Evolutionary conservation across 2,888 invertebrate genomes (phyloP).

Genomic region (Anagyrus pseudococci): DNA sequence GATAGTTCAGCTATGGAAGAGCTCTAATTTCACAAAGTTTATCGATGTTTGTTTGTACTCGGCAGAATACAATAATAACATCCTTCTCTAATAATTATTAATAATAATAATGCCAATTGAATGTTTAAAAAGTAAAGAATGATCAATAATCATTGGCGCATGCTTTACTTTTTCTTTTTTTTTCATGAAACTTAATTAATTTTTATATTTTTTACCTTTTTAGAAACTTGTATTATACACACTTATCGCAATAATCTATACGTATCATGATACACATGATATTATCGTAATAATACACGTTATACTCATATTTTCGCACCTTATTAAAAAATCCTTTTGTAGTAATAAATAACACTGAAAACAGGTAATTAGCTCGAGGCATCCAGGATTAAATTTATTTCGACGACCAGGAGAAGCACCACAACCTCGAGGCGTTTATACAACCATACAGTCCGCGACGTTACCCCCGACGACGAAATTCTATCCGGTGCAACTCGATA

Average conservation of each 20-base stretch:
- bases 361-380: constrained; percentile 53
- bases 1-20: neutral
- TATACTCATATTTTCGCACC: constrained; percentile 20
- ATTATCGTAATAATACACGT: constrained; percentile 15
- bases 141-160: no score
- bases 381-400: constrained; percentile 43
- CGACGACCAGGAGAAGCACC: constrained; percentile 39
- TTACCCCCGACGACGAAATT: constrained; percentile 13
- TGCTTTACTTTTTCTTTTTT: neutral
- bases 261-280: neutral
- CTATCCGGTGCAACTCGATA: constrained; percentile 31
- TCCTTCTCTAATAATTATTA: no score
- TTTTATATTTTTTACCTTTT: neutral
- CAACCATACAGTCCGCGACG: constrained; percentile 31
- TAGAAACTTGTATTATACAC: no score
- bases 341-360: constrained; percentile 39
- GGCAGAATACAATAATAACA: neutral
- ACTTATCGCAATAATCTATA: neutral
- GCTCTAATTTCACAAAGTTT: neutral
- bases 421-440: constrained; percentile 40
- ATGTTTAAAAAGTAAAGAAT: no score
- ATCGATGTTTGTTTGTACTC: neutral
- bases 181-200: neutral
- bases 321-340: constrained; percentile 7
- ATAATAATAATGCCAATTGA: neutral